These are phyloP conservation scores for Ormia ochracea DNA, from an alignment of 2,888 invertebrate genomes.

Conservation along the genomic window DNA sequence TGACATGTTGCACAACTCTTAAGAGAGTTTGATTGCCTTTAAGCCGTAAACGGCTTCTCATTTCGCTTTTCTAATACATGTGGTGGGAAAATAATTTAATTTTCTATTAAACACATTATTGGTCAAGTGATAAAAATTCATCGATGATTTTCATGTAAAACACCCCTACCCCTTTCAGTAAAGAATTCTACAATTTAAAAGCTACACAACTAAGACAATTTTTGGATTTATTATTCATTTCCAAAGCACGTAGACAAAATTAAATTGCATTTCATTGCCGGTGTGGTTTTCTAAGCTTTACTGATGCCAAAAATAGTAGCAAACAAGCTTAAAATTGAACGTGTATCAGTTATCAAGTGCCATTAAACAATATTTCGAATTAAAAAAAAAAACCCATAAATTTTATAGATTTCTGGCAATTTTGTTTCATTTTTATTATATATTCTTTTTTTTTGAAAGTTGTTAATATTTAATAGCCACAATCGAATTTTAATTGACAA, in stretches of 20 bases:
- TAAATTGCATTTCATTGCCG: neutral
- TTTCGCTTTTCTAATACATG: too few relatives aligned
- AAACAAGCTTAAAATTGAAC: slow-evolving; percentile 4
- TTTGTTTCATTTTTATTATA: neutral
- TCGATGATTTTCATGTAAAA: neutral
- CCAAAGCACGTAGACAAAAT: slow-evolving; percentile 21
- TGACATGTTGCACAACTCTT: too few relatives aligned
- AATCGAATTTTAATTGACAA: slow-evolving; percentile 66
- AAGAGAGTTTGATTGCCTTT: too few relatives aligned
- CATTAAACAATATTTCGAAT: neutral
- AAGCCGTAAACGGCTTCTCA: too few relatives aligned
- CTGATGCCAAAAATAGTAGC: neutral
- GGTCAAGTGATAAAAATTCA: neutral
- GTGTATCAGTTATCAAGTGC: slow-evolving; percentile 31
- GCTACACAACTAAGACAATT: neutral
- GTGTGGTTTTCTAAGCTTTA: slow-evolving; percentile 27
- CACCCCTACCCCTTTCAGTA: neutral
- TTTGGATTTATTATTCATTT: neutral
- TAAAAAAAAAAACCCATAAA: neutral
- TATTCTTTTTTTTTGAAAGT: slow-evolving; percentile 58
- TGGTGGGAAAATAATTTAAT: too few relatives aligned
- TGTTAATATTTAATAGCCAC: slow-evolving; percentile 62
- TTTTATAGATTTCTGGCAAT: neutral
- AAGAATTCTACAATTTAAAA: neutral
- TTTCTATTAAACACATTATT: neutral